Evolutionary conservation across 2,888 invertebrate genomes (phyloP).

Genomic region (Netelia melanura): DNA sequence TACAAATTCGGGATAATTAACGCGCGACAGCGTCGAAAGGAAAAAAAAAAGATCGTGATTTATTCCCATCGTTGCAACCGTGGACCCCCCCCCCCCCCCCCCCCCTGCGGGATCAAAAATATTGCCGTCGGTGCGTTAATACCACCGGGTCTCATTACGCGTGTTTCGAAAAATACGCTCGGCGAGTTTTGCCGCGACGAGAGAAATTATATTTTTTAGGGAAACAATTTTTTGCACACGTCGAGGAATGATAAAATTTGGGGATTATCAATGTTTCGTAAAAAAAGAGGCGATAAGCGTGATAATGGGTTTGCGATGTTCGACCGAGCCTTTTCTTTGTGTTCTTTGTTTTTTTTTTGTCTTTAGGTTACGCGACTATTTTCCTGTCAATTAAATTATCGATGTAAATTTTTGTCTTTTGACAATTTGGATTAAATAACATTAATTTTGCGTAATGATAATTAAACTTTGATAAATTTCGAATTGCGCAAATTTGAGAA

Average conservation of each 20-base stretch:
- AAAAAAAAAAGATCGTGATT: constrained; percentile 28
- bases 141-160: constrained; percentile 24
- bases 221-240: too few relatives aligned
- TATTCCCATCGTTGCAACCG: constrained; percentile 3
- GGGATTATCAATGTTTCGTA: too few relatives aligned
- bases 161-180: neutral
- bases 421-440: neutral
- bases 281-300: too few relatives aligned
- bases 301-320: neutral
- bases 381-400: constrained; percentile 8
- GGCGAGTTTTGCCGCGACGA: neutral
- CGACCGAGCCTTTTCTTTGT: neutral
- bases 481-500: constrained; percentile 26
- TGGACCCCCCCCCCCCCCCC: neutral
- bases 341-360: neutral
- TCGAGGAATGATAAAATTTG: too few relatives aligned
- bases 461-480: constrained; percentile 6
- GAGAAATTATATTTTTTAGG: too few relatives aligned
- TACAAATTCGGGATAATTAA: constrained; percentile 54
- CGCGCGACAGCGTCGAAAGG: constrained; percentile 35
- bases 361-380: neutral
- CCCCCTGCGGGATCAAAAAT: neutral
- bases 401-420: neutral
- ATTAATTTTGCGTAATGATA: constrained; percentile 27
- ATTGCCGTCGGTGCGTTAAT: neutral